phyloP scores from a whole-genome alignment of 2,888 invertebrate genomes.

The Trissonchulus sp. region DNA sequence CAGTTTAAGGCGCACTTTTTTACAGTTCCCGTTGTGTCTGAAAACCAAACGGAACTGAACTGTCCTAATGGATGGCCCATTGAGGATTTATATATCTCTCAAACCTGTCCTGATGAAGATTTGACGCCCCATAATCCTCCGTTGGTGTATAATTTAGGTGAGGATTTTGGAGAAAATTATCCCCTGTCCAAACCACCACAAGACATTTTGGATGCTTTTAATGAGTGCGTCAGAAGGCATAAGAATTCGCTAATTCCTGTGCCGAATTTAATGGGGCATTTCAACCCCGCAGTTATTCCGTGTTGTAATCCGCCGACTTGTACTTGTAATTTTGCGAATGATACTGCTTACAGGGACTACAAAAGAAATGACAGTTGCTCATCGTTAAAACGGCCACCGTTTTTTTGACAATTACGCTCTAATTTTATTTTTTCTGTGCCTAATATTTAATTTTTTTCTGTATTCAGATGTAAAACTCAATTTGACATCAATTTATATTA shows the following conservation, averaged over 20 bases:
- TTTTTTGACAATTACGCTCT: no score
- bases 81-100: slow-evolving; percentile 47
- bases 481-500: no score
- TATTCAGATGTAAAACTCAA: no score
- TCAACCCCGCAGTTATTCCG: slow-evolving; percentile 39
- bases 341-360: no score
- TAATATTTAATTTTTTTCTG: no score
- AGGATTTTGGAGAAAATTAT: slow-evolving; percentile 55
- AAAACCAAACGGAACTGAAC: background rate
- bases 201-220: slow-evolving; percentile 33
- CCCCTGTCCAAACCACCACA: slow-evolving; percentile 44
- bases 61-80: slow-evolving; percentile 46
- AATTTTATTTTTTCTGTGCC: no score
- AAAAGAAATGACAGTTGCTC: no score
- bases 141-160: slow-evolving; percentile 54
- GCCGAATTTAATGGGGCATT: slow-evolving; percentile 42
- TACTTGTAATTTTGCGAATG: slow-evolving; percentile 34
- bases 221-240: slow-evolving; percentile 30
- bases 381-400: no score
- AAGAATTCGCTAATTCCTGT: slow-evolving; percentile 37
- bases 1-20: slow-evolving; percentile 57
- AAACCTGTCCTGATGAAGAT: slow-evolving; percentile 46
- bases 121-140: slow-evolving; percentile 53
- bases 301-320: slow-evolving; percentile 39
- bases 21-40: slow-evolving; percentile 43